phyloP scores from a whole-genome alignment of 2,797 vertebrate species.

The Sebastolobus alascanus region DNA sequence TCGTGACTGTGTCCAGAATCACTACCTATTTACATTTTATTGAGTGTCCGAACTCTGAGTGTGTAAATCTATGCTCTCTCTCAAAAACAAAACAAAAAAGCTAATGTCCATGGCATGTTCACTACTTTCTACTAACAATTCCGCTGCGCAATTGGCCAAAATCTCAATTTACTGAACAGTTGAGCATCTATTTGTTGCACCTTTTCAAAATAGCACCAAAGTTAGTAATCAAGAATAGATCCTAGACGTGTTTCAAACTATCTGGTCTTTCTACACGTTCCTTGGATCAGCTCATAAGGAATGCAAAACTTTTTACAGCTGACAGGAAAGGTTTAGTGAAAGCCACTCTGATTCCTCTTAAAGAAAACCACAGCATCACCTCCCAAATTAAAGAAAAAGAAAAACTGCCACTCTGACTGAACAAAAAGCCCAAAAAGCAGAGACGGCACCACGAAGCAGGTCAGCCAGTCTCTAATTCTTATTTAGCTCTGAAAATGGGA shows the following conservation, averaged over 20 bases:
- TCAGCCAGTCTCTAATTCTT: conserved; percentile 62
- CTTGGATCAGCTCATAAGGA: neutral
- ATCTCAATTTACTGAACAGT: neutral
- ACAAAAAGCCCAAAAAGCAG: conserved; percentile 42
- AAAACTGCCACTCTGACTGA: conserved; percentile 22
- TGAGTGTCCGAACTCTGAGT: neutral
- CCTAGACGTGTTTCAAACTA: neutral
- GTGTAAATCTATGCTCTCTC: neutral
- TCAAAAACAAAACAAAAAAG: neutral
- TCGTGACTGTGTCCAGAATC: neutral
- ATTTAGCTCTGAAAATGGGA: conserved; percentile 71
- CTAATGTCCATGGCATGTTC: neutral
- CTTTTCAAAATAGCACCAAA: neutral
- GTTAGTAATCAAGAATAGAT: neutral
- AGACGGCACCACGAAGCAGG: conserved; percentile 28
- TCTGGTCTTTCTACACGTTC: neutral
- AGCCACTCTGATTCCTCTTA: conserved; percentile 17
- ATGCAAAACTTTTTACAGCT: conserved; percentile 30
- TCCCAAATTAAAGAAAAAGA: conserved; percentile 19
- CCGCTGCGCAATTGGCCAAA: neutral
- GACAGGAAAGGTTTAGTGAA: conserved; percentile 32
- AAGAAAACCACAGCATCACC: conserved; percentile 9
- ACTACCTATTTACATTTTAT: neutral
- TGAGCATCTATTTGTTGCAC: neutral
- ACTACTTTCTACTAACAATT: neutral